Evolutionary conservation across 1,140 invertebrate species (phyloP), one percentile per base, ranked within the genome.

Genomic region (Acromyrmex charruanus): DNA sequence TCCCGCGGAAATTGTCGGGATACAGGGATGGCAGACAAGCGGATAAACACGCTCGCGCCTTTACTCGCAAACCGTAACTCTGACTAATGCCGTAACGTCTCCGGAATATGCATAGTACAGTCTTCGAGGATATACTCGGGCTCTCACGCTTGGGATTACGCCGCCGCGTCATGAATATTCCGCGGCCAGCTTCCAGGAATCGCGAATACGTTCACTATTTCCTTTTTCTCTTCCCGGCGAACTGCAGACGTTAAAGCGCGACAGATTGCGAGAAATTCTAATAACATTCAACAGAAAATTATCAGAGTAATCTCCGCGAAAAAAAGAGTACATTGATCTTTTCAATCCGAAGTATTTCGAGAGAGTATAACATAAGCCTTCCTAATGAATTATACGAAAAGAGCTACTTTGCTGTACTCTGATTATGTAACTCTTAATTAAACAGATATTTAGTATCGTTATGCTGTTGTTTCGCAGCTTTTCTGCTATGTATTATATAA

Each of bases 61-160:
- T 58, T 28, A 49, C 77, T 81, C 66, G 51, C 68, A 39, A 71
- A 14, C 14, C 75, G 75, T 77, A 79, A 49, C 79, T 81, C 79
- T 58, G 51, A 81, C 79, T 81, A 81, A 81, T 81, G 21, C 79
- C 66, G 35, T 58, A 81, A 81, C 66, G 66, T 81, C 79, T 71
- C 66, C 79, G 65, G 79, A 81, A 81, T 81, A 81, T 81, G 79
- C 79, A 81, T 72, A 72, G 49, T 71, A 81, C 66, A 71, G 49
- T 81, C 79, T 81, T 81, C 79, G 79, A 81, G 66, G 35, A 81
- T 81, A 72, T 51, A 81, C 31, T 18, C 35, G 10, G 49, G 79
- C 79, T 81, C 66, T 81, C 79, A 59, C 66, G 35, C 79, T 31
- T 25, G 79, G 79, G 79, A 81, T 81, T 81, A 81, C 66, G 65